Evolutionary conservation across 37 sponge, comb jelly and placozoan genomes (phyloP), one percentile per base, ranked within the genome.

Genomic region (Aplysina aerophoba): DNA sequence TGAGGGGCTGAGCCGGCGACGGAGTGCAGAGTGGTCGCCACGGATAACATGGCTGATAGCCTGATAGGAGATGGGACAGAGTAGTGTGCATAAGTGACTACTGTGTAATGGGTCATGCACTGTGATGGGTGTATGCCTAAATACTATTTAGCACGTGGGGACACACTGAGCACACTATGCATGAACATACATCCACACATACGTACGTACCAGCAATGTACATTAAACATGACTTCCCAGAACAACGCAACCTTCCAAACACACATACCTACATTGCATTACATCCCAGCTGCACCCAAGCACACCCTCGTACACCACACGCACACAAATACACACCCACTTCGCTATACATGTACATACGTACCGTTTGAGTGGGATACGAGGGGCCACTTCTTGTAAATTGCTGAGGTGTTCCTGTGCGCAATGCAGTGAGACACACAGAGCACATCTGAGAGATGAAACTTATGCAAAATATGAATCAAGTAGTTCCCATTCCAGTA

Each of bases 11-110:
- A 59, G 3, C 54, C 53, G 44, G 86, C 71, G 50, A 89, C 74
- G 21, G 86, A 63, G 22, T 85, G 85, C 11, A 90, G 75, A 55
- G 90, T 82, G 31, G 83, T 61, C 1, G 87, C 81, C 59, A 90
- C 86, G 12, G 90, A 83, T 27, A 86, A 59, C 44, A 83, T 27
- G 62, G 90, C 67, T 12, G 86, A 81, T n/a, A 89, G 81, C 58
- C 90, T 89, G 36, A 4, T 58, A 15, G 71, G n/a, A n/a, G 19
- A 69, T 39, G 14, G 4, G 31, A 37, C 27, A 11, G 8, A 11
- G 50, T 44, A 44, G 50, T 44, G 50, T 44, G 3, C 50, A 44
- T n/a, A 44, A 44, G 6, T 11, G 50, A 44, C 6, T 44, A 44
- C 50, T n/a, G 8, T 8, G 8, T 8, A 44, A 3, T 44, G 50